Evolutionary conservation across 2,797 vertebrate genomes (phyloP), one percentile per base, ranked within the genome.

Genomic region (Anabacerthia variegaticeps): DNA sequence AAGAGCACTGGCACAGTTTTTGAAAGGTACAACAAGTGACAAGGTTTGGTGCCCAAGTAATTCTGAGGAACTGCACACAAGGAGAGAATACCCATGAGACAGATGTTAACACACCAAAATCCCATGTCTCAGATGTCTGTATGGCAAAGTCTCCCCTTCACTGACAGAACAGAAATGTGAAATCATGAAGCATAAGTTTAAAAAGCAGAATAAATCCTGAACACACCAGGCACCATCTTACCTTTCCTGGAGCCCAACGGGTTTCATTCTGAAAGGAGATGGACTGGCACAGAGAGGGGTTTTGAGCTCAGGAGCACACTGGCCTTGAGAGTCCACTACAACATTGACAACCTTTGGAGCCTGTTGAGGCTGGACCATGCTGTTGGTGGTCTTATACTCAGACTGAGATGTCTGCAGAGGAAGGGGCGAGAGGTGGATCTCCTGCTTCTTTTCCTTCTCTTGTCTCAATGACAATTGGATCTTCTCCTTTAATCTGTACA

Each of bases 181-280:
- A 80, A 72, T 39, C 34, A 83, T 28, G 22, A 43, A 58, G 39
- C 21, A 16, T 7, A 28, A 63, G 9, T 37, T 18, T 14, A 66
- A 74, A 36, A 54, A 93, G 23, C 20, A 87, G 32, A 90, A 56
- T 26, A 75, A 94, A 93, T 83, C 44, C 19, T 54, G 26, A 85
- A 36, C 0, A 11, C 4, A 15, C 14, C 1, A 5, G 26, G 26
- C 28, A 58, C 24, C 52, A 59, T 39, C 96, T 89, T 98, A 99
- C 99, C 99, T 99, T 95, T 99, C 99, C 82, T 99, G 99, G 11
- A 99, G 98, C 67, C 99, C 98, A 41, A 99, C 98, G 3, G 99
- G 96, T 97, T 99, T 99, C 99, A 99, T 99, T 98, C 97, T 99
- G 98, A 99, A 99, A 71, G 99, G 99, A 55, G 99, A 99, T 4